Base-by-base conservation (phyloP, 2,113 vertebrate genomes). In the Clinocottus analis region DNA sequence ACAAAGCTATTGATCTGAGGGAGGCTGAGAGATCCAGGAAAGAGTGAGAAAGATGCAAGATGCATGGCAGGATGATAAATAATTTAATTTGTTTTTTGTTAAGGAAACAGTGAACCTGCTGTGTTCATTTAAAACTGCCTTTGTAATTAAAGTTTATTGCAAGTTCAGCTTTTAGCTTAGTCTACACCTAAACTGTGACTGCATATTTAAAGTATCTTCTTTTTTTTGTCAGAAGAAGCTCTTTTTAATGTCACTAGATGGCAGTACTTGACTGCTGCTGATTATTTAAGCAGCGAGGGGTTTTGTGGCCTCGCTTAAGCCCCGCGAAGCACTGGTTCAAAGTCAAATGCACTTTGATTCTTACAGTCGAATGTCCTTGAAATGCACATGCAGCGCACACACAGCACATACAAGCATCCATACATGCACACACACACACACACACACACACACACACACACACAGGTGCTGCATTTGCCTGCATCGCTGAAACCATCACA, bases 1-100 rank as follows among this genome's bases (percentile, higher is more conserved):
- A 91, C 92, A 89, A 79, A 89, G 66, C 79, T 88, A 93, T 90
- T 89, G 93, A 92, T 92, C 77, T 58, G 47, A 68, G 39, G 12
- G n/a, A 59, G 60, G 27, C 49, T 9, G 63, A 77, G 67, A 43
- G 37, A 73, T 61, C n/a, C 60, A 65, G 51, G 39, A 61, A 61
- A 43, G 67, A 83, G 72, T n/a, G 51, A 64, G 60, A 51, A 19
- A 41, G 56, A 82, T 25, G 13, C 65, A 35, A 53, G 55, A 56
- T 72, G 68, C 21, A 41, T 21, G 45, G 19, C 33, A 72, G 65
- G 61, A 72, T 65, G 65, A 69, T 69, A 7, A 7, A 67, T 59
- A 51, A 27, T 19, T 27, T 21, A 59, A 53, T 81, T 21, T 45
- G 58, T 31, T 49, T 71, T 71, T 80, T 49, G 29, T 77, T 55